Evolutionary conservation across 2,797 vertebrate genomes (phyloP), one percentile per base, ranked within the genome.

Genomic region (Gobio occitaniae): DNA sequence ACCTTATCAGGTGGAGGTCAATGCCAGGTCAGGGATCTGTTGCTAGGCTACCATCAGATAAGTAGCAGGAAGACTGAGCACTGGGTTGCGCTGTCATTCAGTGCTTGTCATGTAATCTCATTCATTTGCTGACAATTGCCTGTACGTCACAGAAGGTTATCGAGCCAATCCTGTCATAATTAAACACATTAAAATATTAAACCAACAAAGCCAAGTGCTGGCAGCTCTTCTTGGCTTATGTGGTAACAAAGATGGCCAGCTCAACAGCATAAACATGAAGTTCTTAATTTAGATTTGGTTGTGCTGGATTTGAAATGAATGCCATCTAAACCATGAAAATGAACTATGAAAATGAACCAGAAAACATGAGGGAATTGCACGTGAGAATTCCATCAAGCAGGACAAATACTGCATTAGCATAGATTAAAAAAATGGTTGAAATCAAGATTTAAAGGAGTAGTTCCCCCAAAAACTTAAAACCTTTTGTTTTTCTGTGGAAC

Each of bases 41-140:
- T 95, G 95, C 95, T 95, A 95, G 92, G 95, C 91, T 94, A 96
- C 95, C 93, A 95, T 96, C 95, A 94, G 95, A 96, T 96, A 96
- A 95, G 93, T 93, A 93, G 93, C 90, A 80, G 78, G 86, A 93
- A 93, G 93, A 93, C 92, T 93, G 92, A 89, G 91, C 91, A 86
- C 92, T 87, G 91, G 92, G 92, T 90, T 93, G 92, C 91, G 89
- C 93, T 93, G 93, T 95, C 94, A 94, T 94, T 94, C 92, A 94
- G 93, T 90, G 92, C 93, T 93, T 93, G 94, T 95, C 95, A 94
- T 95, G 93, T 95, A 95, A 96, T 96, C 95, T 95, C 94, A 93
- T 95, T 95, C 95, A 95, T 95, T 95, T 95, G 94, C 94, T 95
- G 94, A 95, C 94, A 95, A 95, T 94, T 94, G 94, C 93, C 90